Conservation (phyloP, 2,888 invertebrate species). For the Platypus cylindrus region DNA sequence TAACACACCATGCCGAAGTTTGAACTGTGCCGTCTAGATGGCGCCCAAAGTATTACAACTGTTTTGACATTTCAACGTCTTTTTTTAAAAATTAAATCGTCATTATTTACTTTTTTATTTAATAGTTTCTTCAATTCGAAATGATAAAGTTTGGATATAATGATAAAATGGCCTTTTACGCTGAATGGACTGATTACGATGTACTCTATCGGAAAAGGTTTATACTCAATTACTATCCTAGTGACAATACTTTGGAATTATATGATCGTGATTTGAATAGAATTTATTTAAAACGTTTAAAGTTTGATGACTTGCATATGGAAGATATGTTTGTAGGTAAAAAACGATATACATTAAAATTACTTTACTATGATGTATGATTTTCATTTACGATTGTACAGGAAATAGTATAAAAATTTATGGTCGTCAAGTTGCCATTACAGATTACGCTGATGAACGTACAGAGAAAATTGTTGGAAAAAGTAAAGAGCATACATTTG, state of each 20-base stretch:
- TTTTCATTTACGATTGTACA: constrained; percentile 1
- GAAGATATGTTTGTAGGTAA: constrained; percentile 52
- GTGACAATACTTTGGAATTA: constrained; percentile 70
- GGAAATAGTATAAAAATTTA: constrained; percentile 57
- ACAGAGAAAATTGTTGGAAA: constrained; percentile 52
- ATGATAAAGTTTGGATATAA: constrained; percentile 37
- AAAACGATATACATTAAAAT: neutral
- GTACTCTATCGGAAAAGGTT: constrained; percentile 62
- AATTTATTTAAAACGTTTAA: constrained; percentile 46
- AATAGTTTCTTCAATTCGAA: no score
- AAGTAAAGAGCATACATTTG: constrained; percentile 59
- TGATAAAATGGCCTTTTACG: constrained; percentile 50
- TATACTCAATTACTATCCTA: constrained; percentile 61
- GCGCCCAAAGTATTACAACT: no score
- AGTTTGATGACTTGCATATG: constrained; percentile 49
- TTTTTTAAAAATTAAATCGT: no score
- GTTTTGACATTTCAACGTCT: no score
- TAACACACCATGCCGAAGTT: no score
- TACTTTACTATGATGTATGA: neutral
- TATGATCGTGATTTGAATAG: constrained; percentile 29
- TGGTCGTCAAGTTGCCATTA: constrained; percentile 59
- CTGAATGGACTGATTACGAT: constrained; percentile 80
- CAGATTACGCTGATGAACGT: constrained; percentile 56
- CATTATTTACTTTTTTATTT: no score
- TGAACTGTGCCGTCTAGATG: no score